Evolutionary conservation across 2,113 vertebrate species (phyloP).

Genomic region (Salminus brasiliensis): DNA sequence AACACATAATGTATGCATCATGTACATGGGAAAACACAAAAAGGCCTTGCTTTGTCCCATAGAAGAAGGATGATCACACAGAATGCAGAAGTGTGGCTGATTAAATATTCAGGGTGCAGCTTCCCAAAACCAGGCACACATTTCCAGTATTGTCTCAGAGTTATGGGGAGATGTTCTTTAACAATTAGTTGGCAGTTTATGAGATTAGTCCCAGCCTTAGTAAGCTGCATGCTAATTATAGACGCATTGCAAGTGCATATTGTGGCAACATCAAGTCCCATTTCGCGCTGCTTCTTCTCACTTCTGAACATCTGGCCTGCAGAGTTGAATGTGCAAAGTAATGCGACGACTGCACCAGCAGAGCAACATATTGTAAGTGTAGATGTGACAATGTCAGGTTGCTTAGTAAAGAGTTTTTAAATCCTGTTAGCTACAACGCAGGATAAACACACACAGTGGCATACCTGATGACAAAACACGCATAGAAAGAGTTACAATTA

Average conservation of each 20-base stretch:
- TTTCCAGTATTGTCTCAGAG: not conserved
- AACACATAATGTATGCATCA: too few species aligned
- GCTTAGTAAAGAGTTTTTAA: constrained; percentile 50
- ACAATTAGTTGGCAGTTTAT: too few species aligned
- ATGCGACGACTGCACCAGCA: not conserved
- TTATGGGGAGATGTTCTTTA: too few species aligned
- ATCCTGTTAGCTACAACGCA: not conserved
- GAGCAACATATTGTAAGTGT: not conserved
- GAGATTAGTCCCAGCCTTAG: too few species aligned
- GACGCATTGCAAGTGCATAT: too few species aligned
- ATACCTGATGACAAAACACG: constrained; percentile 60
- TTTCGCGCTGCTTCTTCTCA: not conserved
- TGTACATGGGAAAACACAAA: not conserved
- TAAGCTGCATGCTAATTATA: too few species aligned
- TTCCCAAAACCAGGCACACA: not conserved
- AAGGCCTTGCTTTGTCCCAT: not conserved
- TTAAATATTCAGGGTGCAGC: too few species aligned
- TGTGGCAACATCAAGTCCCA: not conserved
- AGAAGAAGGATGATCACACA: not conserved
- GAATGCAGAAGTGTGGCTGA: too few species aligned
- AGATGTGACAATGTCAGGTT: not conserved
- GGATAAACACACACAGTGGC: constrained; percentile 11
- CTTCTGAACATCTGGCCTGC: not conserved
- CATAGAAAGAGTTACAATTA: constrained; percentile 65
- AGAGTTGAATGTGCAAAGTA: not conserved